phyloP scores from a whole-genome alignment of 1,140 invertebrate species.

The Paramacrobiotus metropolitanus region DNA sequence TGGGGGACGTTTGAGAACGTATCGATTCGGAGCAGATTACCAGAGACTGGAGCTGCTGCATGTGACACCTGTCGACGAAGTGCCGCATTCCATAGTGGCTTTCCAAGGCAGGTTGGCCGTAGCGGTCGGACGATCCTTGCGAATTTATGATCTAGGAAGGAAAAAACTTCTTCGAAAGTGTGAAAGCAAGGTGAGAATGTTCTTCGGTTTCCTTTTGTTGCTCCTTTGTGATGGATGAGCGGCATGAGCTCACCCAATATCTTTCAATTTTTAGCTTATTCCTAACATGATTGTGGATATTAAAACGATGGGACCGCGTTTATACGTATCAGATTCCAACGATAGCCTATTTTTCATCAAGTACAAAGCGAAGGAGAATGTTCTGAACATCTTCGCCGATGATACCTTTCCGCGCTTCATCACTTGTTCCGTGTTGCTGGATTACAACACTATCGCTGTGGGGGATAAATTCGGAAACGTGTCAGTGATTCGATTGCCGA shows the following conservation, averaged over 20 bases:
- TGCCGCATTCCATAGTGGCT: slow-evolving; percentile 59
- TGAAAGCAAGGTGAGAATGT: slow-evolving; percentile 63
- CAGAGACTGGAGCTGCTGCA: slow-evolving; percentile 69
- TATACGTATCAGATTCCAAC: slow-evolving; percentile 85
- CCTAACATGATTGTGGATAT: slow-evolving; percentile 82
- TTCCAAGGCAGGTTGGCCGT: slow-evolving; percentile 78
- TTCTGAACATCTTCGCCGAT: slow-evolving; percentile 91
- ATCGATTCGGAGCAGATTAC: slow-evolving; percentile 38
- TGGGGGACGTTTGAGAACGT: slow-evolving; percentile 23
- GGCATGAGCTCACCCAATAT: not conserved
- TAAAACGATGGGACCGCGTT: slow-evolving; percentile 68
- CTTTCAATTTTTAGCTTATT: slow-evolving; percentile 40
- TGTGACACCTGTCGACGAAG: slow-evolving; percentile 76
- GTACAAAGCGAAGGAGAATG: slow-evolving; percentile 86
- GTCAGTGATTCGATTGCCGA: slow-evolving; percentile 55
- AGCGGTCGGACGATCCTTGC: slow-evolving; percentile 66
- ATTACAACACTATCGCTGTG: slow-evolving; percentile 85
- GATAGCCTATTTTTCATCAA: slow-evolving; percentile 89
- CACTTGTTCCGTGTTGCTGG: slow-evolving; percentile 67
- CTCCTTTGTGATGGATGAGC: too few species aligned
- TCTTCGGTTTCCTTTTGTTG: slow-evolving; percentile 7
- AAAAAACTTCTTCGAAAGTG: slow-evolving; percentile 91
- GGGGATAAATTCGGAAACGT: slow-evolving; percentile 99
- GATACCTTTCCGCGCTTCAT: slow-evolving; percentile 91
- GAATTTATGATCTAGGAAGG: slow-evolving; percentile 89